These are phyloP conservation scores for Megaceryle torquata DNA, from an alignment of 2,113 vertebrate genomes.

Conservation along the genomic window DNA sequence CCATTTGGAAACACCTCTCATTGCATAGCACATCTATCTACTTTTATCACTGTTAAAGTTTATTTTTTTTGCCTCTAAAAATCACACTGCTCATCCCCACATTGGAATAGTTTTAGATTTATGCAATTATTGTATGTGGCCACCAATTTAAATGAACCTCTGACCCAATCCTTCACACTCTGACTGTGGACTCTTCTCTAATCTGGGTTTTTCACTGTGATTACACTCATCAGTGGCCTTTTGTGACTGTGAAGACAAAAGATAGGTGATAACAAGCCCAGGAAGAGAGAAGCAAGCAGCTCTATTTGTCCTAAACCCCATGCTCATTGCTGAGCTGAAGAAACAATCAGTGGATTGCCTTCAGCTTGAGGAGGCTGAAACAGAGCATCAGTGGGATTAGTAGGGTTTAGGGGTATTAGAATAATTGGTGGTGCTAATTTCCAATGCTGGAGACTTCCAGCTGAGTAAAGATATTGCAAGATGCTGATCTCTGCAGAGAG, in stretches of 20 bases:
- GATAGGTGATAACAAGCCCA: not conserved
- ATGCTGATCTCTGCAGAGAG: not conserved
- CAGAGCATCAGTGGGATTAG: not conserved
- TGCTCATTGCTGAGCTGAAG: not conserved
- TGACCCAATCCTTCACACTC: not conserved
- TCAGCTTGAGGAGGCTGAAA: not conserved
- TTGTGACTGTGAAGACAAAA: not conserved
- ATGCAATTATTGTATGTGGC: not conserved
- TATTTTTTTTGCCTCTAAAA: not conserved
- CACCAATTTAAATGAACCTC: not conserved
- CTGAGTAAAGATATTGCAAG: not conserved
- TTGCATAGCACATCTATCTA: not conserved
- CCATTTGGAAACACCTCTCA: not conserved
- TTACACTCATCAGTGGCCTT: not conserved
- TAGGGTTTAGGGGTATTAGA: not conserved
- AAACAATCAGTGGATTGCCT: not conserved
- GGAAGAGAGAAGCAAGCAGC: not conserved
- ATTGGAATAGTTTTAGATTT: not conserved
- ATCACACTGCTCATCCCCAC: not conserved
- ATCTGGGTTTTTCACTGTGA: not conserved
- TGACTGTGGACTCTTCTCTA: not conserved
- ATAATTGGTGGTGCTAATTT: constrained; percentile 38
- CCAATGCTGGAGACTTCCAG: not conserved
- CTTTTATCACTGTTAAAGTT: not conserved
- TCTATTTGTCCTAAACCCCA: not conserved